Evolutionary conservation across 2,113 vertebrate genomes (phyloP), one percentile per base, ranked within the genome.

Genomic region (Psettodes erumei): DNA sequence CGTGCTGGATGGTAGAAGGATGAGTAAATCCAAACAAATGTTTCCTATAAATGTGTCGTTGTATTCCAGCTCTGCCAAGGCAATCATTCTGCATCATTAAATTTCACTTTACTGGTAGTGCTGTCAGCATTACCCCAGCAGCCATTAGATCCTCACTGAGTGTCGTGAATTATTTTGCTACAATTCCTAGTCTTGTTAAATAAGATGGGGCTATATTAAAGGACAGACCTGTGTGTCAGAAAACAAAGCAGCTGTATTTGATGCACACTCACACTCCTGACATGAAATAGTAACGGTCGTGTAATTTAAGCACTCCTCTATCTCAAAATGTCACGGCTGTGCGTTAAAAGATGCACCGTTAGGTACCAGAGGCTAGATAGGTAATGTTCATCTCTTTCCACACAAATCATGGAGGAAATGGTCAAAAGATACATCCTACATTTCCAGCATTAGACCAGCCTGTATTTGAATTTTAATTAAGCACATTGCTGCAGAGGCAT

Each of bases 31-130:
- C 65, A 62, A 72, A 82, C 78, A 81, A 90, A 88, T 81, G 64
- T 48, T 80, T 72, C 45, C 72, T 37, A 42, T 80, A 73, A 84
- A 75, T 65, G 45, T 42, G 33, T 71, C 32, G 50, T 75, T 82
- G 82, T 81, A 80, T 50, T 60, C 56, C 67, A 42, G 9, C 78
- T 61, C 61, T 68, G 86, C 86, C 78, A 85, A 71, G 81, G 75
- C 47, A 83, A 83, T 87, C 71, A 56, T 83, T 87, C 75, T 81
- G 79, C 84, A 58, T 81, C 85, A 74, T 86, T 88, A 88, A 73
- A 75, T 73, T 67, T 77, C 72, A 69, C 64, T 83, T 71, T 33
- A 50, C 66, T 74, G 83, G 33, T 75, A 23, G 68, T 33, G 61
- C 81, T 77, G 70, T 87, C 80, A 51, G 67, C 71, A 53, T 75